Base-by-base conservation (phyloP, 2,797 vertebrate genomes). In the Podarcis lilfordi region DNA sequence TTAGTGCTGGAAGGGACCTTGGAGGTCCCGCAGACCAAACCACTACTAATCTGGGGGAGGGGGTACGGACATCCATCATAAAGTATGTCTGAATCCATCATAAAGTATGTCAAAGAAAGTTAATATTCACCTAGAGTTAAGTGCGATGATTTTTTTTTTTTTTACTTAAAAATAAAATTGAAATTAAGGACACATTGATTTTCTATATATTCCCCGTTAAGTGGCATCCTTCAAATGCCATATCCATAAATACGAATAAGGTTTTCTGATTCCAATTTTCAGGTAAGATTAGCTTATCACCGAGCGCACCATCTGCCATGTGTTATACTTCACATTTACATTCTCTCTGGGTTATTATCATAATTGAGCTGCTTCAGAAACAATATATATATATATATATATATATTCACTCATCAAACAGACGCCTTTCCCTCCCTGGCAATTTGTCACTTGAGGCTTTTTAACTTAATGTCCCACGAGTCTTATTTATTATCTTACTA, bases 321-420 rank as follows among this genome's bases (percentile, higher is more conserved):
- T 96, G 94, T 96, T 96, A 91, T 95, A 93, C 95, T 95, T 90
- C 68, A 91, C 93, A 94, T 94, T 96, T 95, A 91, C 95, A 95
- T 96, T 95, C 94, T 96, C 92, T 91, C 91, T 87, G 95, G 89
- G 92, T 96, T 95, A 97, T 97, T 97, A 97, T 94, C 97, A 97
- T 97, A 97, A 97, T 97, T 97, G 96, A 95, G 90, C 90, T 94
- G 95, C 96, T 97, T 96, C 97, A 97, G 96, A 96, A 96, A 97
- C 96, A 97, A 96, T 97, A 96, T 95, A 96, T 61, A 74, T 64
- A 29, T 95, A 96, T 61, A 74, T 64, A 29, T 35, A 72, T 21
- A 93, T 92, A 96, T 96, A 96, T 95, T 94, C 95, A 95, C 93
- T 95, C 96, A 95, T 96, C 97, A 96, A 97, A 96, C 95, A 97